Evolutionary conservation across 2,888 invertebrate genomes (phyloP).

Genomic region (Alloscopus bannaensis): DNA sequence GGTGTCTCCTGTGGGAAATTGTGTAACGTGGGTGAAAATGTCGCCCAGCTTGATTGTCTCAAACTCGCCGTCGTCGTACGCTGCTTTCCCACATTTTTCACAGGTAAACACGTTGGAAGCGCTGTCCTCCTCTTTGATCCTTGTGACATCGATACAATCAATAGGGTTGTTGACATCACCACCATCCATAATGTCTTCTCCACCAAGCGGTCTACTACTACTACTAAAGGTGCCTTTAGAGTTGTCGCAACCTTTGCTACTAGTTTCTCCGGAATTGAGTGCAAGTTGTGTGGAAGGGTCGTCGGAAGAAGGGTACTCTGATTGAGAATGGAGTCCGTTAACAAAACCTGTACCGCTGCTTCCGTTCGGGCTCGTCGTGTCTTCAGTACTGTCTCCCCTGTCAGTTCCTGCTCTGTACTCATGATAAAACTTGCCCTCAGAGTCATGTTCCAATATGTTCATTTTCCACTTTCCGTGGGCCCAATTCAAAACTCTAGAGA

Average conservation of each 20-base stretch:
- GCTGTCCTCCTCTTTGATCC: constrained; percentile 37
- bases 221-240: no score
- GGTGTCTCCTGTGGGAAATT: constrained; percentile 64
- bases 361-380: constrained; percentile 7
- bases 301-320: constrained; percentile 21
- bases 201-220: not conserved
- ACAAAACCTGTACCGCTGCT: constrained; percentile 23
- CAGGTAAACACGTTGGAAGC: constrained; percentile 64
- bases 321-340: constrained; percentile 33
- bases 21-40: constrained; percentile 70
- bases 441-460: constrained; percentile 70
- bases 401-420: constrained; percentile 45
- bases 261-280: not conserved
- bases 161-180: not conserved
- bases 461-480: constrained; percentile 66
- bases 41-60: constrained; percentile 73
- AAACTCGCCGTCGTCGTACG: constrained; percentile 70
- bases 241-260: constrained; percentile 23
- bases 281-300: constrained; percentile 10
- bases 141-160: constrained; percentile 5
- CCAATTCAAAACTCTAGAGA: constrained; percentile 2
- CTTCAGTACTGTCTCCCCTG: constrained; percentile 53
- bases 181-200: constrained; percentile 24
- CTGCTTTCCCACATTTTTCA: constrained; percentile 69
- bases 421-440: constrained; percentile 66